Percentiles rank a stretch among this genome's conserved stretches.
phyloP scores from a whole-genome alignment of 2,113 vertebrate species.

The Crocuta crocuta region DNA sequence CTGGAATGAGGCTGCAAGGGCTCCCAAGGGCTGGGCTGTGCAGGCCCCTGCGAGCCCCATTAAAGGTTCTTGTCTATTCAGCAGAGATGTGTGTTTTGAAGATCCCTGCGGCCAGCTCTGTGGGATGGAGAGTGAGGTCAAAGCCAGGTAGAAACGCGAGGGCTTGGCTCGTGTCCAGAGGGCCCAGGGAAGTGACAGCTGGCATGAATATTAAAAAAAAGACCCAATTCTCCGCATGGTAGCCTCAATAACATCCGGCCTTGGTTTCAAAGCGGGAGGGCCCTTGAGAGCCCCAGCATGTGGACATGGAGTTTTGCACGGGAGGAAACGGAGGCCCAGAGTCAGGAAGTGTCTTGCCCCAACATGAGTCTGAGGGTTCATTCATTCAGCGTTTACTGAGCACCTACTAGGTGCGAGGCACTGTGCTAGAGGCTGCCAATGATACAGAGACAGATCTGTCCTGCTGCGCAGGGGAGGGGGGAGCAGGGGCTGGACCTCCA shows the following conservation, averaged over 20 bases:
- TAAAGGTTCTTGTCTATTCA: not conserved
- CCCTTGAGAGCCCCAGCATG: not conserved
- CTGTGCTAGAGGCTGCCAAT: not conserved
- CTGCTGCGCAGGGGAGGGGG: not conserved
- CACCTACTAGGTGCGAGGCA: not conserved
- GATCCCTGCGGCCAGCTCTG: not conserved
- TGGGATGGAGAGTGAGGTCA: not conserved
- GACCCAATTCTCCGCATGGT: not conserved
- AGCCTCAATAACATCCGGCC: not conserved
- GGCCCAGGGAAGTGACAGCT: not conserved
- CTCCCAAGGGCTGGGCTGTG: not conserved
- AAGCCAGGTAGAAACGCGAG: not conserved
- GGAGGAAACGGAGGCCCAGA: not conserved
- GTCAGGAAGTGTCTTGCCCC: not conserved
- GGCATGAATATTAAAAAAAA: not conserved
- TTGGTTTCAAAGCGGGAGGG: not conserved
- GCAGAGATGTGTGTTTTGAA: not conserved
- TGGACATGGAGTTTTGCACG: not conserved
- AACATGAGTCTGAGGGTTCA: fast-evolving
- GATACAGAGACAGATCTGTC: not conserved
- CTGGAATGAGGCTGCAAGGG: not conserved
- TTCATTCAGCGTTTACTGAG: not conserved
- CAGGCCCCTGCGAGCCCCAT: not conserved
- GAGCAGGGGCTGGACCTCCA: not conserved
- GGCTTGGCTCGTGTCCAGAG: not conserved